These are phyloP conservation scores for Barypeithes pellucidus DNA, from an alignment of 2,888 invertebrate species.

Conservation along the genomic window DNA sequence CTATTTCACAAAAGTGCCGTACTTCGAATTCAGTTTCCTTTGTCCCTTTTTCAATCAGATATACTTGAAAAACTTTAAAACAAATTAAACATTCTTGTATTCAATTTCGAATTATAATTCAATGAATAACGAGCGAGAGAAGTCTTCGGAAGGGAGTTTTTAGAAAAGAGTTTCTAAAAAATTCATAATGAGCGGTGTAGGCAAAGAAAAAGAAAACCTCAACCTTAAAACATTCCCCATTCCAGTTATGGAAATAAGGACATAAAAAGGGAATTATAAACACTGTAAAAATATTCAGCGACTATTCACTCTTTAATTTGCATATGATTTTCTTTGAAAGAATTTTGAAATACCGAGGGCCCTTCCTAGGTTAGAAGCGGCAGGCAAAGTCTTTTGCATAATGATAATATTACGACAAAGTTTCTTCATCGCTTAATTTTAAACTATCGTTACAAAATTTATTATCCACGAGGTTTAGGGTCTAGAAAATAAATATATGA, in stretches of 20 bases:
- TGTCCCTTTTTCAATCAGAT: slow-evolving; percentile 40
- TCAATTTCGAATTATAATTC: slow-evolving; percentile 61
- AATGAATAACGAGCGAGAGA: slow-evolving; percentile 62
- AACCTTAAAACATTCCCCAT: slow-evolving; percentile 62
- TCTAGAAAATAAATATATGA: too few relatives aligned
- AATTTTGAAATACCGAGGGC: slow-evolving; percentile 63
- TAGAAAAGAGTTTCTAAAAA: slow-evolving; percentile 62
- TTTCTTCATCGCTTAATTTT: slow-evolving; percentile 40
- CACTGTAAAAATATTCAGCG: slow-evolving; percentile 71
- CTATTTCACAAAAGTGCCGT: not conserved
- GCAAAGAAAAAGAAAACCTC: slow-evolving; percentile 59
- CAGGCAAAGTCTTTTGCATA: slow-evolving; percentile 67
- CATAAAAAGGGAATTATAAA: slow-evolving; percentile 71
- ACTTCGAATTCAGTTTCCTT: slow-evolving; percentile 27
- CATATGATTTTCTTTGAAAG: slow-evolving; percentile 69
- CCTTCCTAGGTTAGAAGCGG: slow-evolving; percentile 65
- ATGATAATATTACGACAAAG: slow-evolving; percentile 61
- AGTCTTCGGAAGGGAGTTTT: slow-evolving; percentile 60
- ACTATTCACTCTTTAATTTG: slow-evolving; percentile 69
- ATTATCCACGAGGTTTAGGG: not conserved
- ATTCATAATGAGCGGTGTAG: slow-evolving; percentile 62
- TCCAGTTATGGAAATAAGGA: slow-evolving; percentile 69
- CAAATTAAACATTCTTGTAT: slow-evolving; percentile 42
- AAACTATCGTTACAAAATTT: slow-evolving; percentile 33
- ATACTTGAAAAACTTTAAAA: slow-evolving; percentile 41